Conservation (phyloP, 2,888 invertebrate genomes). For the Andrena fulva region DNA sequence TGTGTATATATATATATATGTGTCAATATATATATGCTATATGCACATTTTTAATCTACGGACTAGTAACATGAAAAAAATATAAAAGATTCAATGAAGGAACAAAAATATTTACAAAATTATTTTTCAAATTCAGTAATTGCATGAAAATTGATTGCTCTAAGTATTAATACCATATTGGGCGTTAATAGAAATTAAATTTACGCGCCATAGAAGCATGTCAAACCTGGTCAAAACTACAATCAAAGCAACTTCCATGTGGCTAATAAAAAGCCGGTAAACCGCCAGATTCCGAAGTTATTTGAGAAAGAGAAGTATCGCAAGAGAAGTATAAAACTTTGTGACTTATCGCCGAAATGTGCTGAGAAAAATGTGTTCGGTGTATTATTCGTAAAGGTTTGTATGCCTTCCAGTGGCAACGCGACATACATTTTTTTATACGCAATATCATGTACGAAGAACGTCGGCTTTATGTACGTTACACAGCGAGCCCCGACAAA, state of each 20-base stretch:
- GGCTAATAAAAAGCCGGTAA: conserved; percentile 49
- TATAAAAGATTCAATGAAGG: too few species aligned
- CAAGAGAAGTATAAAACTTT: background rate
- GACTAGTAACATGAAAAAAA: too few species aligned
- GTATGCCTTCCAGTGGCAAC: conserved; percentile 41
- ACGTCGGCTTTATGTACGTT: conserved; percentile 24
- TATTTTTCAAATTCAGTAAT: background rate
- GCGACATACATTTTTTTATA: conserved; percentile 49
- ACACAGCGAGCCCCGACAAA: background rate
- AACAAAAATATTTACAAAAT: background rate
- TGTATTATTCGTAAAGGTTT: conserved; percentile 34
- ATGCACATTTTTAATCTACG: too few species aligned
- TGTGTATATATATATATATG: too few species aligned
- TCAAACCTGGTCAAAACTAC: conserved; percentile 32
- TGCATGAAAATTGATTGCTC: too few species aligned
- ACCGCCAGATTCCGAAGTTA: conserved; percentile 32
- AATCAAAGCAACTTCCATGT: conserved; percentile 42
- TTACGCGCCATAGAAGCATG: conserved; percentile 31
- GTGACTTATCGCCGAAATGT: background rate
- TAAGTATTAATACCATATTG: background rate
- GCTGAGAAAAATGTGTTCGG: background rate
- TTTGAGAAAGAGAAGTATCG: conserved; percentile 15
- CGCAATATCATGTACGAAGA: conserved; percentile 40
- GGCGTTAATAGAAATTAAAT: conserved; percentile 25
- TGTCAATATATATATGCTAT: too few species aligned